A percentile compares a stretch with the other conserved stretches of the same genome.
phyloP scores from a whole-genome alignment of 2,797 vertebrate species.

The Coregonus suidteri region DNA sequence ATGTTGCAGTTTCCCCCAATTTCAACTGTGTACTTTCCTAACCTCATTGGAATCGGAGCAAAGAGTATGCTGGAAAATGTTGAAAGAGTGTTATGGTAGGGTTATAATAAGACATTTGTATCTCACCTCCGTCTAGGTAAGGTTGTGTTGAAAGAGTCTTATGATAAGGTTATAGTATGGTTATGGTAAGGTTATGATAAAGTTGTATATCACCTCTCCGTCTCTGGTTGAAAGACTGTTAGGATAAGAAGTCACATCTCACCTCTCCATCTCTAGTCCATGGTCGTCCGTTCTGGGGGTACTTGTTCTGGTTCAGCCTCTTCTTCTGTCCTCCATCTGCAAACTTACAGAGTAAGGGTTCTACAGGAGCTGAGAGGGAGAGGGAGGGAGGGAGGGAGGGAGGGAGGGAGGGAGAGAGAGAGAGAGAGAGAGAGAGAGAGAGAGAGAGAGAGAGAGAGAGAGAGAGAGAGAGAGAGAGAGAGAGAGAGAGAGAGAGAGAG shows the following conservation, averaged over 20 bases:
- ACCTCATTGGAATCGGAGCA: slow-evolving; percentile 23
- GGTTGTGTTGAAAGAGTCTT: too few species aligned
- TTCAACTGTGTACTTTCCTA: slow-evolving; percentile 25
- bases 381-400: background rate
- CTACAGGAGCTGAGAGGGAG: slow-evolving; percentile 85
- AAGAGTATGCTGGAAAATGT: slow-evolving; percentile 44
- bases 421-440: slow-evolving; percentile 28
- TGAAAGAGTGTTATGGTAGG: background rate
- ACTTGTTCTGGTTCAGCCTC: slow-evolving; percentile 97
- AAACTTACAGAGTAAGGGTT: slow-evolving; percentile 98
- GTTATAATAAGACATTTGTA: slow-evolving; percentile 7
- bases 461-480: slow-evolving; percentile 41
- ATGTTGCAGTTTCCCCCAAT: slow-evolving; percentile 59
- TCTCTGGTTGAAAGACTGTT: background rate
- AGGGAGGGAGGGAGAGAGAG: background rate
- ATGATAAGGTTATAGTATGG: background rate
- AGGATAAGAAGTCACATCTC: slow-evolving; percentile 58
- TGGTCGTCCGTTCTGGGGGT: slow-evolving; percentile 94
- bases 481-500: slow-evolving; percentile 32
- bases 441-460: background rate
- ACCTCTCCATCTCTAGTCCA: slow-evolving; percentile 99
- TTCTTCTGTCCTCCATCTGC: slow-evolving; percentile 99
- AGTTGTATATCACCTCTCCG: slow-evolving; percentile 13
- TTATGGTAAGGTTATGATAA: background rate
- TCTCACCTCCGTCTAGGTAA: too few species aligned